Base-by-base conservation (phyloP, 64 coral and sea anemone species). In the Stichodactyla mertensii region DNA sequence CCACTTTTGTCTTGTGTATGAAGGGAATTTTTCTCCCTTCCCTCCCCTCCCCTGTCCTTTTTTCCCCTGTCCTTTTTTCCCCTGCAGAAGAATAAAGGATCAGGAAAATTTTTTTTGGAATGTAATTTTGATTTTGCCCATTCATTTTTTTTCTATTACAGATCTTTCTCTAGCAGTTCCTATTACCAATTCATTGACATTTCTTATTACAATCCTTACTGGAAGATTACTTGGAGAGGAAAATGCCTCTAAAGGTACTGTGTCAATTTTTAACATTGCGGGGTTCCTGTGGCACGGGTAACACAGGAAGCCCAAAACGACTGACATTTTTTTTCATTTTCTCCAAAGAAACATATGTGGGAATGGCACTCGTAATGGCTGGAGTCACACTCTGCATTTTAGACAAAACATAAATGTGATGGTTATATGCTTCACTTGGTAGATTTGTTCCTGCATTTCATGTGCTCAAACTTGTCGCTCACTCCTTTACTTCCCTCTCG, bases 151-250 rank as follows among this genome's bases (percentile, higher is more conserved):
- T 77, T 7, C 18, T 27, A 54, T 54, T 7, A 58, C 60, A 97
- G 95, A 97, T 86, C 87, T 97, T 53, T 93, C 95, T 19, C 64
- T 93, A 28, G 95, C 95, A 52, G 95, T 97, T 15, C 95, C 95
- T 10, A 84, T 97, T 20, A 97, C 95, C 11, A 97, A 97, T 52
- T 93, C 95, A 28, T 55, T 97, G 55, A 97, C 95, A 60, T 91
- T 97, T 88, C 55, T 97, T 16, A 86, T 97, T 22, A 97, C 95
- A 52, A 91, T 88, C 4, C 66, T 97, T 7, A 79, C 92, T 82
- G 95, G 95, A 58, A 87, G 22, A 77, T 12, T 93, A 26, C 82
- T 97, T n/a, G 95, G 95, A 23, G 95, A 97, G 84, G 88, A 82
- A 19, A 85, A 86, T 62, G 77, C 92, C 7, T 92, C 77, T 20